Evolutionary conservation across 1,140 invertebrate genomes (phyloP).

Genomic region (Drosophila subobscura): DNA sequence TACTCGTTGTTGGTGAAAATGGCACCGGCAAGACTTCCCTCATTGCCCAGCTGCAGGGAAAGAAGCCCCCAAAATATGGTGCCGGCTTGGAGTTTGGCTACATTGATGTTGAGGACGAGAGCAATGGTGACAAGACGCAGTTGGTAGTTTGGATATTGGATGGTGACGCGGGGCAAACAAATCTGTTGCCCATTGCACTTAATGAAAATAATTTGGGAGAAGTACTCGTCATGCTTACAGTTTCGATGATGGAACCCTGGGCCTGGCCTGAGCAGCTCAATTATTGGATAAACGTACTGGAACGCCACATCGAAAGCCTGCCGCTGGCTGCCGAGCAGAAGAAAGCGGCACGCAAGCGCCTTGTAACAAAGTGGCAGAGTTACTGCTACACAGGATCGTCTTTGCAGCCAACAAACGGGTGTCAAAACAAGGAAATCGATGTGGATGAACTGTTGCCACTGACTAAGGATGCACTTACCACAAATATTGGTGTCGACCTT

Average conservation of each 20-base stretch:
- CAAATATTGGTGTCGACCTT: constrained; percentile 97
- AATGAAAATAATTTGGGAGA: constrained; percentile 95
- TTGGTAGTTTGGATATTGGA: constrained; percentile 98
- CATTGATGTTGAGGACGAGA: constrained; percentile 99
- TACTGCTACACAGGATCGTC: constrained; percentile 94
- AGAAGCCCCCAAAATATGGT: constrained; percentile 98
- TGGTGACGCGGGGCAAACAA: constrained; percentile 95
- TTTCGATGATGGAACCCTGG: constrained; percentile 99
- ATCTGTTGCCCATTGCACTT: constrained; percentile 96
- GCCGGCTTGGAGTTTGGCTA: constrained; percentile 99
- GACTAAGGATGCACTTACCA: constrained; percentile 93
- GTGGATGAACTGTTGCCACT: constrained; percentile 90
- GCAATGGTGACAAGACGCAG: constrained; percentile 95
- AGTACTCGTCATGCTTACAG: constrained; percentile 96
- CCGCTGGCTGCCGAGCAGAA: constrained; percentile 88
- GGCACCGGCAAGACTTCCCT: constrained; percentile 99
- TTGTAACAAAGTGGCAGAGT: constrained; percentile 95
- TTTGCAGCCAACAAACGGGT: constrained; percentile 92
- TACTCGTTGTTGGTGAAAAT: constrained; percentile 96
- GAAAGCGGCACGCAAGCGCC: constrained; percentile 86
- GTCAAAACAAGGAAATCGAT: constrained; percentile 91
- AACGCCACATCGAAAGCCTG: constrained; percentile 96
- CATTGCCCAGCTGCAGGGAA: constrained; percentile 95
- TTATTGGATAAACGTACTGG: constrained; percentile 94
- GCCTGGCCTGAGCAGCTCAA: constrained; percentile 96